phyloP scores from a whole-genome alignment of 2,888 invertebrate genomes.

The Didymodactylos carnosus region DNA sequence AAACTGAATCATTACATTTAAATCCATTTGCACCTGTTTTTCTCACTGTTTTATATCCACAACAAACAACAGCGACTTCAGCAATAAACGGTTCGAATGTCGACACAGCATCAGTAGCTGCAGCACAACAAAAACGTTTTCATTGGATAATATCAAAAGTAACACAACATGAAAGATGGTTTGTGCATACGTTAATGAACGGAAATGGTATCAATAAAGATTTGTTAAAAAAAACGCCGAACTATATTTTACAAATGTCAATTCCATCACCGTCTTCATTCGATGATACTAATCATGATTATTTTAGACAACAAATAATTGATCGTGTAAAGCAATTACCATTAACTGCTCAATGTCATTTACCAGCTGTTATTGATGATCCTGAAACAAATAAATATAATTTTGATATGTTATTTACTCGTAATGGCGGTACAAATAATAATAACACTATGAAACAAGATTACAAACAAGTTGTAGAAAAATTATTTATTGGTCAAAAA shows the following conservation, averaged over 20 bases:
- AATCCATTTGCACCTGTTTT: conserved; percentile 55
- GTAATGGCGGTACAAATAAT: neutral
- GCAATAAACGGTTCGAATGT: neutral
- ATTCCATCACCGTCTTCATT: conserved; percentile 17
- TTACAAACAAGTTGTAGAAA: too few relatives aligned
- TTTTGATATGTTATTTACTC: neutral
- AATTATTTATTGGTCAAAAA: too few relatives aligned
- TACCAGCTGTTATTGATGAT: neutral
- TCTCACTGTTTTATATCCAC: conserved; percentile 45
- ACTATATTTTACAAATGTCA: conserved; percentile 53
- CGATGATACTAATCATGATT: neutral
- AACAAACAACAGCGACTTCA: too few relatives aligned
- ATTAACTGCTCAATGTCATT: neutral
- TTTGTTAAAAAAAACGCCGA: conserved; percentile 58
- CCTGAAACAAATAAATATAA: neutral
- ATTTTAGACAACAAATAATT: neutral
- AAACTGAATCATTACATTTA: conserved; percentile 45
- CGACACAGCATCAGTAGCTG: too few relatives aligned
- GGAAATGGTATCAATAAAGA: conserved; percentile 27
- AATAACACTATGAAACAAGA: too few relatives aligned
- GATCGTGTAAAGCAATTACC: neutral
- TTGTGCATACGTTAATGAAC: neutral
- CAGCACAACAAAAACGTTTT: neutral
- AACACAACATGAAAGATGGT: neutral
- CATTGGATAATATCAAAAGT: neutral